These are phyloP conservation scores for Drosophila elegans DNA, from an alignment of 1,140 invertebrate species.

Conservation along the genomic window DNA sequence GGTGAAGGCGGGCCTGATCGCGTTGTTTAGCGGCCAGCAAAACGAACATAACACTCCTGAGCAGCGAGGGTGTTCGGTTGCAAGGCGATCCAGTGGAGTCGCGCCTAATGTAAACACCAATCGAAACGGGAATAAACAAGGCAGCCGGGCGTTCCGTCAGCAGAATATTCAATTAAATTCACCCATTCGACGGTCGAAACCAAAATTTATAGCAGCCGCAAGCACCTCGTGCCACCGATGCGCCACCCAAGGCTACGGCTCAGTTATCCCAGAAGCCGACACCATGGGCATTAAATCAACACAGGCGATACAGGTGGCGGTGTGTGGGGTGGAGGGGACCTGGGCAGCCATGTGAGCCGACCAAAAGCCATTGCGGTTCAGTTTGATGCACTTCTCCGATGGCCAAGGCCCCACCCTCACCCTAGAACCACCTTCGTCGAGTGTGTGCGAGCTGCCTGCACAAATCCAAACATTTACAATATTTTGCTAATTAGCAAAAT, in stretches of 20 bases:
- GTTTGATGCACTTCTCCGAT: conserved; percentile 61
- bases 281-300: conserved; percentile 72
- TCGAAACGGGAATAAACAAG: conserved; percentile 19
- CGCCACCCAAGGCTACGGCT: conserved; percentile 22
- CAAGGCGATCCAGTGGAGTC: conserved; percentile 41
- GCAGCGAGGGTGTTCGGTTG: conserved; percentile 51
- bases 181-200: conserved; percentile 60
- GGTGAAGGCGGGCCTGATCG: conserved; percentile 60
- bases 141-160: conserved; percentile 35
- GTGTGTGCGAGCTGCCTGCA: conserved; percentile 43
- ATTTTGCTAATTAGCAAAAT: conserved; percentile 83
- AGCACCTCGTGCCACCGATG: conserved; percentile 3
- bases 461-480: conserved; percentile 83
- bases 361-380: conserved; percentile 61
- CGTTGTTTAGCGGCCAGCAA: conserved; percentile 68
- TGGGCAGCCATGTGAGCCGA: conserved; percentile 46
- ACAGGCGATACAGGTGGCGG: conserved; percentile 34
- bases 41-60: conserved; percentile 73
- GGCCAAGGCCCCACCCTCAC: conserved; percentile 3
- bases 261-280: conserved; percentile 47
- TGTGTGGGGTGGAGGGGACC: background rate
- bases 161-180: conserved; percentile 62
- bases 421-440: background rate
- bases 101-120: conserved; percentile 65
- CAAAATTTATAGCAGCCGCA: conserved; percentile 68